phyloP scores from a whole-genome alignment of 2,888 invertebrate genomes.

The Agelastica alni region DNA sequence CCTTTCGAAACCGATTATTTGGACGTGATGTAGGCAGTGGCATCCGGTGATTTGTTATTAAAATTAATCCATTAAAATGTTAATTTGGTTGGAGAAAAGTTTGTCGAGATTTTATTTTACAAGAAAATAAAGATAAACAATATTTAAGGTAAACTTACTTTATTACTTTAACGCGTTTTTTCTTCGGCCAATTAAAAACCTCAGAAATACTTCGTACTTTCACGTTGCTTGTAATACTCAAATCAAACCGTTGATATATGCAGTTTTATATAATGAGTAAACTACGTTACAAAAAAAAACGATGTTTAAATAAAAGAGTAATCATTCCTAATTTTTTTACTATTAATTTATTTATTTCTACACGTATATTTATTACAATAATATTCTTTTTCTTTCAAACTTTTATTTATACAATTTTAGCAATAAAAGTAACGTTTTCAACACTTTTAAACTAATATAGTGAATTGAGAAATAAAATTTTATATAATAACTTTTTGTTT shows the following conservation, averaged over 20 bases:
- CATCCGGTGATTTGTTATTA: too few relatives aligned
- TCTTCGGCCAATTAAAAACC: constrained; percentile 2
- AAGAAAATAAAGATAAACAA: too few relatives aligned
- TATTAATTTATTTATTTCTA: constrained; percentile 24
- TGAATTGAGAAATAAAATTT: constrained; percentile 16
- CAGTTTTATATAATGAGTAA: constrained; percentile 10
- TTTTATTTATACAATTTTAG: constrained; percentile 25
- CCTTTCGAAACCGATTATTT: too few relatives aligned
- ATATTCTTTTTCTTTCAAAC: constrained; percentile 11
- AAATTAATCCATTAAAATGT: too few relatives aligned
- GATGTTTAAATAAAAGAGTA: background rate
- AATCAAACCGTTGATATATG: constrained; percentile 8
- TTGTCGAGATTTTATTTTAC: too few relatives aligned
- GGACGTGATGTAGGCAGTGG: too few relatives aligned
- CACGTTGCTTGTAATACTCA: constrained; percentile 17
- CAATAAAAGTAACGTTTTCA: constrained; percentile 15
- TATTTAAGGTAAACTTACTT: too few relatives aligned
- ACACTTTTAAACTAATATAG: constrained; percentile 10
- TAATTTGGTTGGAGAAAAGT: too few relatives aligned
- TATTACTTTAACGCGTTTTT: too few relatives aligned
- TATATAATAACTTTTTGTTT: constrained; percentile 11
- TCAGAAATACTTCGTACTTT: constrained; percentile 12
- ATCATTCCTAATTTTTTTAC: constrained; percentile 25
- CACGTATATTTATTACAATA: constrained; percentile 1
- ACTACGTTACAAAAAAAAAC: constrained; percentile 1